Base-by-base conservation (phyloP, 92 coral and sea anemone genomes). In the Palythoa heliodiscus region DNA sequence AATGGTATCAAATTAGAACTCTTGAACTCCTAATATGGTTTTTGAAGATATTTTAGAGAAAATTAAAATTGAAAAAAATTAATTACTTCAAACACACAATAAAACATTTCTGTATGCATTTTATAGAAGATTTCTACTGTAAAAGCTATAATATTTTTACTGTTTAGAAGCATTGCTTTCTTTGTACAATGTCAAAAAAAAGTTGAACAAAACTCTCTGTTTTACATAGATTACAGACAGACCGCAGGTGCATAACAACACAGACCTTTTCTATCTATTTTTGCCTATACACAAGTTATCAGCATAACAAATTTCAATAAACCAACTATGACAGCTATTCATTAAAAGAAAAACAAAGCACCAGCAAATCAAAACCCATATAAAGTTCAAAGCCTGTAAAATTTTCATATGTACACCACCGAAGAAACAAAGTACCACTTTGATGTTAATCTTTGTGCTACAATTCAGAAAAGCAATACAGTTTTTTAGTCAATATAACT, bases 41-140 rank as follows among this genome's bases (percentile, higher is more conserved):
- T 60, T 47, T 20, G 37, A 78, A 58, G 43, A 70, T 80, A 52
- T 80, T 43, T 48, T 76, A 58, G 74, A 64, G 74, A 54, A 80
- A 80, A 66, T 63, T 80, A 64, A 79, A 79, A 79, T 79, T 64
- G 73, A 78, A 66, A 63, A 22, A 24, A 66, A 15, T 48, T 79
- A 13, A 23, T 22, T 75, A 16, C 47, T 78, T 64, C 73, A 40
- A 79, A 67, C 60, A 64, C 48, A 63, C 84, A 79, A 79, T 53
- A 79, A 79, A 20, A 48, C 23, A 76, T 55, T 13, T 66, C 84
- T 80, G 38, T 80, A 67, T 64, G 61, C 25, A 64, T 79, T 63
- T 54, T 78, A 60, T 40, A 80, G 61, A 80, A 58, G 23, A 37
- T 67, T 25, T 66, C 73, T 66, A 80, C 63, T 58, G 23, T 16